Evolutionary conservation across 2,113 vertebrate species (phyloP).

Genomic region (Charadrius vociferus): DNA sequence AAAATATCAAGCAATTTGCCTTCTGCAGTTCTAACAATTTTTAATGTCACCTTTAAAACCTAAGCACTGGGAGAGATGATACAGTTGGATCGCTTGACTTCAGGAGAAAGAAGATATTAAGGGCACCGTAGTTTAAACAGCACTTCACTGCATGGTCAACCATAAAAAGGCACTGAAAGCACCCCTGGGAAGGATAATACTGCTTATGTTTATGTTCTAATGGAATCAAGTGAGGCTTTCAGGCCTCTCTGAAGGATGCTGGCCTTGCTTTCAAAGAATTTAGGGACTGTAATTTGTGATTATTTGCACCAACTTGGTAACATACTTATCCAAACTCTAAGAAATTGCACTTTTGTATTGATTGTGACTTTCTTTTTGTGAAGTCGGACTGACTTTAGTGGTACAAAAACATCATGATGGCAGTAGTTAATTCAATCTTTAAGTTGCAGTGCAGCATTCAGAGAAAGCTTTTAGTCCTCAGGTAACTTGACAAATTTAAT

Average conservation of each 20-base stretch:
- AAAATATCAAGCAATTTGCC: not conserved
- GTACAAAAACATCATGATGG: not conserved
- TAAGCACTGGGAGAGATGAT: not conserved
- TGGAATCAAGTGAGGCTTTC: not conserved
- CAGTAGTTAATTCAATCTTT: constrained; percentile 17
- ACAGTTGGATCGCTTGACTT: not conserved
- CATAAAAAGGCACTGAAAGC: not conserved
- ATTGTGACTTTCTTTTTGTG: not conserved
- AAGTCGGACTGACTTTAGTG: not conserved
- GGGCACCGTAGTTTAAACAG: not conserved
- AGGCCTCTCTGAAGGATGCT: not conserved
- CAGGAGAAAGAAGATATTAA: not conserved
- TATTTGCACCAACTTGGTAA: not conserved
- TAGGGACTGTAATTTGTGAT: not conserved
- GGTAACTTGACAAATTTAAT: constrained; percentile 33
- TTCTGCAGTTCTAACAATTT: not conserved
- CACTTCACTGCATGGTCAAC: not conserved
- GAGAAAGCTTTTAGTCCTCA: constrained; percentile 35
- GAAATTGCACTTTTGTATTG: not conserved
- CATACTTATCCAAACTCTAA: not conserved
- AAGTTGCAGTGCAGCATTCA: not conserved
- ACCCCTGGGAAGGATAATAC: not conserved
- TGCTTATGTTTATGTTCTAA: not conserved
- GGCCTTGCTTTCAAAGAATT: not conserved
- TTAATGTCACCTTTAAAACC: not conserved